Evolutionary conservation across 2,113 vertebrate species (phyloP), one percentile per base, ranked within the genome.

Genomic region (Butorides virescens): DNA sequence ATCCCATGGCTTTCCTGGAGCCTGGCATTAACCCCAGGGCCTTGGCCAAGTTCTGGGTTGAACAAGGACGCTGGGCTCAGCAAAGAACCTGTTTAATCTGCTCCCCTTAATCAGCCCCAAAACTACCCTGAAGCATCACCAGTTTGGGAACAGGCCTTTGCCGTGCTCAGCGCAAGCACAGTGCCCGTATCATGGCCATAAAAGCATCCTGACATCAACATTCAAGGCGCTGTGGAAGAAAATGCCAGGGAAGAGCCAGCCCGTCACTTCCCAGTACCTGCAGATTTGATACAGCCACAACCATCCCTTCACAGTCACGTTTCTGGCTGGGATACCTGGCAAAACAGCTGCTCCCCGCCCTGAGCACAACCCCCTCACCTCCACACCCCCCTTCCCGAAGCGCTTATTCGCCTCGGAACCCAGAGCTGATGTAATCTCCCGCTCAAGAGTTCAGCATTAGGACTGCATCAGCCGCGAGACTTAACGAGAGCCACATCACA

Each of bases 351-450:
- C 36, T 58, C 42, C 61, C 15, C 0, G 0, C 37, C 13, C 26
- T 1, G 16, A 74, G 29, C 5, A 2, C 62, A 81, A 65, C 61
- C 65, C 44, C 74, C 62, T 87, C 2, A 0, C 29, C 74, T 74
- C 73, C 78, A 50, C 53, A 30, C 5, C 62, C 61, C 46, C 11
- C 13, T 46, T 80, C 26, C 83, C 93, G 58, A 88, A 86, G 89
- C 3, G 11, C 29, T 85, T 74, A 61, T 79, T 91, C 36, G 67
- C 85, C 74, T 95, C 83, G 0, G 8, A 95, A 75, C 73, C 70
- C 94, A 86, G 86, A 66, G 87, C 9, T 96, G 95, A 96, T 86
- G 95, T 93, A 62, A 96, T 93, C 95, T 92, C 62, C 90, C 5
- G 30, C 91, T 96, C n/a, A 5, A 65, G 92, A 85, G 90, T 90